These are phyloP conservation scores for Cyclopterus lumpus DNA, from an alignment of 2,797 vertebrate species.

Conservation along the genomic window DNA sequence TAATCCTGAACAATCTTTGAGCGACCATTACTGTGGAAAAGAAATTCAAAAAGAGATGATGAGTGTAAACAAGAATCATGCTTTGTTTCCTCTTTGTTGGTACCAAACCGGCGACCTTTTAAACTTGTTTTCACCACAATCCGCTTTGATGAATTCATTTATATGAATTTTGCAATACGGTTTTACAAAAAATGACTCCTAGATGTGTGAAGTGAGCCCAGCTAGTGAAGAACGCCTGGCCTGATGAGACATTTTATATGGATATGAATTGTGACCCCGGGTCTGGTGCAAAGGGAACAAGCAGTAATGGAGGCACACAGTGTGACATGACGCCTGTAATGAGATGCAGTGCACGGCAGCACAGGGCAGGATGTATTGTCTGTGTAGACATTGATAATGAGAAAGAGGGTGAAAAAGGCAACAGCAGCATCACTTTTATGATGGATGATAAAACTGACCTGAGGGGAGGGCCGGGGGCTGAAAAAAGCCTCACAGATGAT, in stretches of 20 bases:
- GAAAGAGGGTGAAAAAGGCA: conserved; percentile 58
- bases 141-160: conserved; percentile 13
- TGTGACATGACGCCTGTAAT: conserved; percentile 63
- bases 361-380: conserved; percentile 58
- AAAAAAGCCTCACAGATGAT: conserved; percentile 42
- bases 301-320: conserved; percentile 41
- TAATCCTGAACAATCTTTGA: neutral
- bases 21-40: conserved; percentile 6
- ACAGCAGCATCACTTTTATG: conserved; percentile 63
- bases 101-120: conserved; percentile 17
- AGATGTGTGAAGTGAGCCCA: conserved; percentile 16
- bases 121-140: neutral
- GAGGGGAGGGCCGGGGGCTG: conserved; percentile 28
- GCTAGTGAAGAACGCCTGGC: conserved; percentile 29
- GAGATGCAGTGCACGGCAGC: conserved; percentile 53
- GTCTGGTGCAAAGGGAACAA: conserved; percentile 40
- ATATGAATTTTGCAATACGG: conserved; percentile 19
- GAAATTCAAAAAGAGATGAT: neutral
- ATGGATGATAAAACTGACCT: conserved; percentile 63
- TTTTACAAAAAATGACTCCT: conserved; percentile 19
- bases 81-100: neutral
- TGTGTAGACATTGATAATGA: conserved; percentile 66
- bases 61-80: neutral
- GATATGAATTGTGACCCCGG: conserved; percentile 60
- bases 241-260: conserved; percentile 59